Percentiles rank a stretch among this genome's conserved stretches.
phyloP scores from a whole-genome alignment of 2,113 vertebrate species.

The Stigmatopora argus region DNA sequence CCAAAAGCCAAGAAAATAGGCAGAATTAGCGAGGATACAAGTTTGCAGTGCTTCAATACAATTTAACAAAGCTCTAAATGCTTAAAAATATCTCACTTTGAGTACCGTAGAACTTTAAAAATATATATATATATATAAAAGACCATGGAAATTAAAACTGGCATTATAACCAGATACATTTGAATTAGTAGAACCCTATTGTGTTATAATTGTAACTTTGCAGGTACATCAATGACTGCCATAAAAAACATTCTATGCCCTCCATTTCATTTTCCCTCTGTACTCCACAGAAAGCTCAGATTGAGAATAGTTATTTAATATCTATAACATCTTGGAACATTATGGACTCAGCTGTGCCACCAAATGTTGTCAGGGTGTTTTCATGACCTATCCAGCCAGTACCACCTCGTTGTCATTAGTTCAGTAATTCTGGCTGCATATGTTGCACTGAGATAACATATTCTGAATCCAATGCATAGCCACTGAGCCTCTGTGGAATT shows the following conservation, averaged over 20 bases:
- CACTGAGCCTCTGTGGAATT: conserved; percentile 38
- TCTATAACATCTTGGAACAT: conserved; percentile 22
- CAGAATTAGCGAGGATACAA: not conserved
- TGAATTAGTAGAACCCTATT: not conserved
- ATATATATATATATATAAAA: too few species aligned
- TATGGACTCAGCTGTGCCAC: conserved; percentile 18
- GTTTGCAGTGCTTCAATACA: not conserved
- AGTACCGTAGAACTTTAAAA: too few species aligned
- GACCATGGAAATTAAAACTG: too few species aligned
- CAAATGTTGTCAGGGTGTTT: conserved; percentile 17
- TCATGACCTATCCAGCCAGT: conserved; percentile 34
- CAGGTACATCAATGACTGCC: not conserved
- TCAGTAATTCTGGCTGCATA: conserved; percentile 32
- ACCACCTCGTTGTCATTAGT: conserved; percentile 47
- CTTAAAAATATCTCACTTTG: too few species aligned
- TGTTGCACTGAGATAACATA: conserved; percentile 54
- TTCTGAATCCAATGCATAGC: conserved; percentile 33
- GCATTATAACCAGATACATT: too few species aligned
- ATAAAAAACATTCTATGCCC: too few species aligned
- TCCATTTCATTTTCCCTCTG: not conserved
- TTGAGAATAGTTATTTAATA: not conserved
- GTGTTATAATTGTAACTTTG: not conserved
- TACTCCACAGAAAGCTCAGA: not conserved
- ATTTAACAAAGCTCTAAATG: not conserved
- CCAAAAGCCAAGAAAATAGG: not conserved